phyloP scores from a whole-genome alignment of 2,888 invertebrate genomes.

The Cetonia aurata region DNA sequence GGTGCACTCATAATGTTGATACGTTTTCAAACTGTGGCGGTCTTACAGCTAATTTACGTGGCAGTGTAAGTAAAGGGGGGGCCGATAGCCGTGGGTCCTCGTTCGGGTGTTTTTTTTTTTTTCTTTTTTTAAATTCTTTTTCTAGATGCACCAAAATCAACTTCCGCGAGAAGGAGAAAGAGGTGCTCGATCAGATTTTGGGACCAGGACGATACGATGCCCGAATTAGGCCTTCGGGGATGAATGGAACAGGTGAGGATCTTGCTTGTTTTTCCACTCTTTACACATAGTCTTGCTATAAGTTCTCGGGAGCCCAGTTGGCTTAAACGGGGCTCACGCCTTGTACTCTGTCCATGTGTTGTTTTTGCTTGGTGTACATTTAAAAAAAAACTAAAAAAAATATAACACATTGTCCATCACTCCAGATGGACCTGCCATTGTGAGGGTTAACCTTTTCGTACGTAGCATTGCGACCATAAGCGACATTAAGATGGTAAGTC shows the following conservation, averaged over 20 bases:
- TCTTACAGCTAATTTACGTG: constrained; percentile 66
- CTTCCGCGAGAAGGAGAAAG: constrained; percentile 94
- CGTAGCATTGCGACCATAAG: constrained; percentile 98
- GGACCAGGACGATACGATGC: constrained; percentile 93
- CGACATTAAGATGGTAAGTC: constrained; percentile 99
- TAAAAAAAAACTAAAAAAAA: constrained; percentile 56
- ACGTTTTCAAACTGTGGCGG: constrained; percentile 64
- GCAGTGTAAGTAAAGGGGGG: constrained; percentile 66
- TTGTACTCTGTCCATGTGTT: constrained; percentile 40
- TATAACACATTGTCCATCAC: constrained; percentile 63
- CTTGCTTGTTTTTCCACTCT: not conserved
- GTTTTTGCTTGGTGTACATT: constrained; percentile 54
- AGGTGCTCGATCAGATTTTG: constrained; percentile 92
- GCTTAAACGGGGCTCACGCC: constrained; percentile 26
- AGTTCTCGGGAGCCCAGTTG: constrained; percentile 20
- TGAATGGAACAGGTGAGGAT: constrained; percentile 91
- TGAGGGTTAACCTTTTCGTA: constrained; percentile 98
- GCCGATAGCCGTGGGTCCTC: too few relatives aligned
- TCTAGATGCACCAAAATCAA: constrained; percentile 86
- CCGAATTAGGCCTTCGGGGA: constrained; percentile 91
- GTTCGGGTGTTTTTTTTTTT: too few relatives aligned
- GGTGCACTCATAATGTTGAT: constrained; percentile 50
- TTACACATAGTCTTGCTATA: constrained; percentile 22
- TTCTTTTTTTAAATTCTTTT: constrained; percentile 50
- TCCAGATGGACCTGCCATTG: constrained; percentile 96